Evolutionary conservation across 92 coral and sea anemone genomes (phyloP).

Genomic region (Diadumene lineata): DNA sequence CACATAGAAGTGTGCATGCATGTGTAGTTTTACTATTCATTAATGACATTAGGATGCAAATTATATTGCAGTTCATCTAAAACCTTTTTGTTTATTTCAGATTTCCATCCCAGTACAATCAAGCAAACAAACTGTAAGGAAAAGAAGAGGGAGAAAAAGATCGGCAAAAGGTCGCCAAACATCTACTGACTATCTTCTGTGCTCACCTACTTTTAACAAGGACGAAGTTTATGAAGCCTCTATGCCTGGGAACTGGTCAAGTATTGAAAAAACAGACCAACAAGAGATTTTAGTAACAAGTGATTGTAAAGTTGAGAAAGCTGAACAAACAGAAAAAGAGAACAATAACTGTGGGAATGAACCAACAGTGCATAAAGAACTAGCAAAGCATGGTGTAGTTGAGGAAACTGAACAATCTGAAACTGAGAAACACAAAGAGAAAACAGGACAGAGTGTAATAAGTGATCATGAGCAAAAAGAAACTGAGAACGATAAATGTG

Average conservation of each 20-base stretch:
- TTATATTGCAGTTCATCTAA: too few species aligned
- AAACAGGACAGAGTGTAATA: too few species aligned
- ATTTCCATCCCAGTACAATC: neutral
- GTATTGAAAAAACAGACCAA: conserved; percentile 15
- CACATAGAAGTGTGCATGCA: too few species aligned
- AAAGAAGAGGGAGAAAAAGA: conserved; percentile 29
- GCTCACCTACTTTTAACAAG: neutral
- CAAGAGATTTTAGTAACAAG: neutral
- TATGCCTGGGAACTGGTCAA: conserved; percentile 59
- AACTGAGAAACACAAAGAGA: too few species aligned
- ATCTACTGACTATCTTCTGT: neutral
- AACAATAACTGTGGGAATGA: neutral
- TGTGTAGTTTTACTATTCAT: too few species aligned
- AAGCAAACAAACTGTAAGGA: neutral
- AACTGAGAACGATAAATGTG: too few species aligned
- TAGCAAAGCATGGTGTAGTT: too few species aligned
- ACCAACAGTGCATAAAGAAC: too few species aligned
- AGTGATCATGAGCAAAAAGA: too few species aligned
- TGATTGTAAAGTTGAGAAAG: neutral
- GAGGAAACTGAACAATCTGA: too few species aligned
- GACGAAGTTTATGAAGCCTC: conserved; percentile 59
- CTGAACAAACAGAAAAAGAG: neutral
- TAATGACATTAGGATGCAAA: too few species aligned
- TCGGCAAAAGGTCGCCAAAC: neutral
- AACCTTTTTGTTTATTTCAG: neutral